These are phyloP conservation scores for Oceanites oceanicus DNA, from an alignment of 2,113 vertebrate genomes.

Conservation along the genomic window DNA sequence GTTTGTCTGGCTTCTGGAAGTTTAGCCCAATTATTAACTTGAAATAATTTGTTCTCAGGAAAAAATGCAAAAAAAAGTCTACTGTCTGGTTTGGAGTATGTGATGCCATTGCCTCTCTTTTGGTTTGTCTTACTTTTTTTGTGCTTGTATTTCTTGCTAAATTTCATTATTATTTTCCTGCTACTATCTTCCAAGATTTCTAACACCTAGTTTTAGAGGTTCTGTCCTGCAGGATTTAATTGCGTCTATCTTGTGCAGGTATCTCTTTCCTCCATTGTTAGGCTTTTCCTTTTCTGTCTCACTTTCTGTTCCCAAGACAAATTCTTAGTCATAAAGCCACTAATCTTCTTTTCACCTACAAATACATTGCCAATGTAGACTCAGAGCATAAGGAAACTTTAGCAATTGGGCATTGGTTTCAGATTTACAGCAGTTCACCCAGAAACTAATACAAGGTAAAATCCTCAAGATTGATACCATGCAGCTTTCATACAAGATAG, in stretches of 20 bases:
- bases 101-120: neutral
- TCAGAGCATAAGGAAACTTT: neutral
- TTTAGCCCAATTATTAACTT: neutral
- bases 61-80: neutral
- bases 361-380: neutral
- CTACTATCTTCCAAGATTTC: neutral
- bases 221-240: neutral
- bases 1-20: neutral
- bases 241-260: neutral
- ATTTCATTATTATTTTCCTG: neutral
- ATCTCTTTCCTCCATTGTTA: neutral
- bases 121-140: neutral
- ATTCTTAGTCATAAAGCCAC: neutral
- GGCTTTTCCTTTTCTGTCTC: neutral
- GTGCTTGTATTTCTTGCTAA: neutral
- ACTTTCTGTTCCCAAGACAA: neutral
- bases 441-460: neutral
- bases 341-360: slow-evolving; percentile 4
- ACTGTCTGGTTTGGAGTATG: neutral
- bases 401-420: neutral
- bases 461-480: neutral
- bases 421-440: neutral
- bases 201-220: neutral
- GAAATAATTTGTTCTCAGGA: neutral
- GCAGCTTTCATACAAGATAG: neutral